Conservation (phyloP, 2,797 vertebrate genomes). For the Stomatorhinus walkeri region DNA sequence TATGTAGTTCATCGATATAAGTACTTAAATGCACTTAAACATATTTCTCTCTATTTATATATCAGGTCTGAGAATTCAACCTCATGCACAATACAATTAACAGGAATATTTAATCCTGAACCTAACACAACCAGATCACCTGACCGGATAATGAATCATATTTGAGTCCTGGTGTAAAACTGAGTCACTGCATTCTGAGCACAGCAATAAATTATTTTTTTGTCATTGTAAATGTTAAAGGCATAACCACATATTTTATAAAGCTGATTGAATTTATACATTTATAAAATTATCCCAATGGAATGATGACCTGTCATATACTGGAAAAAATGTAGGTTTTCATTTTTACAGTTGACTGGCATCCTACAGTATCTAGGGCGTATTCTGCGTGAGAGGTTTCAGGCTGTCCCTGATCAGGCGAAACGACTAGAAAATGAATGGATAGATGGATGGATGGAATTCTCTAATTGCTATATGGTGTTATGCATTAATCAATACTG, state of each 20-base stretch:
- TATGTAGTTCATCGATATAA: neutral
- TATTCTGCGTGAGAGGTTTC: neutral
- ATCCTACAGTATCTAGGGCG: neutral
- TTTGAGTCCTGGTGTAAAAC: neutral
- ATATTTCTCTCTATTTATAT: neutral
- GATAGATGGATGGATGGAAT: neutral
- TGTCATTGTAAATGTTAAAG: neutral
- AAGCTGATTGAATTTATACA: neutral
- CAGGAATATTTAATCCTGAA: neutral
- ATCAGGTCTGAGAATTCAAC: neutral
- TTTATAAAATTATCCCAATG: neutral
- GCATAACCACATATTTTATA: neutral
- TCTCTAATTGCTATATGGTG: neutral
- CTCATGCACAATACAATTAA: neutral
- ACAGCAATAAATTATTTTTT: neutral
- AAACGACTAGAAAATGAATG: neutral
- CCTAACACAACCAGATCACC: neutral
- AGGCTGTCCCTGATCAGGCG: neutral
- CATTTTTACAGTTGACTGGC: neutral
- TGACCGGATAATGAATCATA: neutral
- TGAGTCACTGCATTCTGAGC: neutral
- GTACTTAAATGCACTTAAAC: neutral
- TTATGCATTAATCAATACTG: constrained; percentile 1
- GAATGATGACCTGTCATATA: neutral
- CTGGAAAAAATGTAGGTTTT: neutral